Base-by-base conservation (phyloP, 2,888 invertebrate genomes). In the Anoplius nigerrimus region DNA sequence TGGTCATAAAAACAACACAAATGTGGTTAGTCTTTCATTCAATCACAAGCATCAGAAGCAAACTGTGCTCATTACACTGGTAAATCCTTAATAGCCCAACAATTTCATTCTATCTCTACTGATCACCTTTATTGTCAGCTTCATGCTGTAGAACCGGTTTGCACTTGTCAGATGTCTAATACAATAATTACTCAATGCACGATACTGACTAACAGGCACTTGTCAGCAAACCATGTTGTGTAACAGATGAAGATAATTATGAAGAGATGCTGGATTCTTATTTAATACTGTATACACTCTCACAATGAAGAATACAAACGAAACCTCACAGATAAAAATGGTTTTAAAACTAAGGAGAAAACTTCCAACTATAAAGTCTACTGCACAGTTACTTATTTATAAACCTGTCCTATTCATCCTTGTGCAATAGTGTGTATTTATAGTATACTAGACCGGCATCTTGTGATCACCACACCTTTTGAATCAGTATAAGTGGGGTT, bases 331-430 rank as follows among this genome's bases (percentile, higher is more conserved):
- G 11, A 34, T 34, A 34, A 34, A 34, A 34, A 11, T 1, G 5
- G 53, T 53, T 60, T 48, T 66, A 64, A 51, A 24, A 69, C 72
- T 69, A 60, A 66, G 58, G 66, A 73, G 71, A 61, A 58, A 68
- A 65, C 63, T 53, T 71, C 24, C 20, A 57, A 69, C 64, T 66
- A 70, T 60, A 67, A 74, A 66, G 66, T 46, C 69, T 71, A 55
- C 43, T 16, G 71, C 71, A 70, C 64, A 77, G 75, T 82, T 82
- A 75, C 72, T 84, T 86, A 86, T 86, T 86, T 84, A 82, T 85
- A 87, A 82, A 80, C 76, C 76, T 81, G 84, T 82, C 81, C 83
- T 81, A 84, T 84, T 84, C 83, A 86, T 86, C 86, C 87, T 88
- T 88, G 86, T 85, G 75, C 75, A 78, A 85, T 75, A 67, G 70